Evolutionary conservation across 1,140 invertebrate genomes (phyloP).

Genomic region (Rhopalosiphum maidis): DNA sequence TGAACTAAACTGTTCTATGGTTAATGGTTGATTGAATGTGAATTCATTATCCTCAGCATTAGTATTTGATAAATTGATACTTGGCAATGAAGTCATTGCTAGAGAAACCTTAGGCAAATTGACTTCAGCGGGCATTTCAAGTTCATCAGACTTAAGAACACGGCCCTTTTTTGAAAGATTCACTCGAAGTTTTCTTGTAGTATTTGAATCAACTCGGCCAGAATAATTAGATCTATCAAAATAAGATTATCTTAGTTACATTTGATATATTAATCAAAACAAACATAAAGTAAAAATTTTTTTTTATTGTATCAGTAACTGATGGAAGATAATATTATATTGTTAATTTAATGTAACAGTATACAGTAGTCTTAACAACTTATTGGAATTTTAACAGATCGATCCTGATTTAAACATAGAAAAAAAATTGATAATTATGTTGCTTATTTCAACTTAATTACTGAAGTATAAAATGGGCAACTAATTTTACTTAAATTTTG

Average conservation of each 20-base stretch:
- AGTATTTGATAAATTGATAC: constrained; percentile 34
- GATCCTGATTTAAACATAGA: too few relatives aligned
- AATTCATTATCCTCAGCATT: constrained; percentile 22
- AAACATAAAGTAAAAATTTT: not conserved
- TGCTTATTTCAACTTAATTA: too few relatives aligned
- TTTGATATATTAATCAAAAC: not conserved
- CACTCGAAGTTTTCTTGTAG: constrained; percentile 25
- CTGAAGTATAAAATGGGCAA: too few relatives aligned
- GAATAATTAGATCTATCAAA: not conserved
- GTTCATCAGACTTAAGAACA: not conserved
- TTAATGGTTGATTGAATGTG: constrained; percentile 51
- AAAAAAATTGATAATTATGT: too few relatives aligned
- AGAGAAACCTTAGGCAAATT: constrained; percentile 43
- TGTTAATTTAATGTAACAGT: too few relatives aligned
- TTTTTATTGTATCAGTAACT: not conserved
- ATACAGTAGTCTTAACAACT: too few relatives aligned
- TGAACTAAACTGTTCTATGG: constrained; percentile 48
- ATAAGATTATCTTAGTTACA: not conserved
- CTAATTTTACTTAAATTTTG: too few relatives aligned
- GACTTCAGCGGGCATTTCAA: constrained; percentile 44
- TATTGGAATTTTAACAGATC: too few relatives aligned
- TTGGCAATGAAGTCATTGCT: constrained; percentile 22
- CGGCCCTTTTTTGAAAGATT: constrained; percentile 40
- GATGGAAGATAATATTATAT: not conserved
- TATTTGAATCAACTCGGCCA: constrained; percentile 11